Evolutionary conservation across 2,797 vertebrate species (phyloP), one percentile per base, ranked within the genome.

Genomic region (Pelochelys cantorii): DNA sequence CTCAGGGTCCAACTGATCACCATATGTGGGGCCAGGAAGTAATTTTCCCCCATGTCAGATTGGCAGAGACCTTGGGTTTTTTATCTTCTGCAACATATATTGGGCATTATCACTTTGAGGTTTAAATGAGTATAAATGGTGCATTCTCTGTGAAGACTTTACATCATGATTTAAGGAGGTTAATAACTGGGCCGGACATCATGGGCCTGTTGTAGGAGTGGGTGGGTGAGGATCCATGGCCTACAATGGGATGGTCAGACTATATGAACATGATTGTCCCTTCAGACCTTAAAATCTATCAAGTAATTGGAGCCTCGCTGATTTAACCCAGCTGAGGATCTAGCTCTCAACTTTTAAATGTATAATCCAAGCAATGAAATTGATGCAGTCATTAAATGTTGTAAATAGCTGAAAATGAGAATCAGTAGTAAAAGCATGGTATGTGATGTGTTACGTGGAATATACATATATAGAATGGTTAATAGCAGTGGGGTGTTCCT

Each of bases 401-500:
- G 27, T 5, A 53, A 77, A 5, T 91, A 85, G 60, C 71, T 17
- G 90, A 82, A 57, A 56, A 89, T 13, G 93, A 83, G 93, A 37
- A 7, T 42, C 37, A 42, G 22, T 77, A 77, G 74, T 48, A 52
- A 77, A 77, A 77, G 12, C 25, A 52, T 29, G n/a, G 31, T 74
- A 14, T 53, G 48, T 15, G 23, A 37, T 37, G 8, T 34, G 34
- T 71, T 37, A 48, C 22, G 3, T 59, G 29, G 20, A 81, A 31
- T 71, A n/a, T 80, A 29, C 22, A 29, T 80, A 31, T 91, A 68
- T 83, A 94, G 92, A 91, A 86, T 91, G 88, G 18, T 88, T 95
- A 82, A 85, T 91, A 90, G 90, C 83, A 95, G 93, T 48, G 96
- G 92, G 92, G 93, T 78, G 56, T 77, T 93, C 96, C 52, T 94